Conservation (phyloP, 2,797 vertebrate genomes). For the Mycteria americana region DNA sequence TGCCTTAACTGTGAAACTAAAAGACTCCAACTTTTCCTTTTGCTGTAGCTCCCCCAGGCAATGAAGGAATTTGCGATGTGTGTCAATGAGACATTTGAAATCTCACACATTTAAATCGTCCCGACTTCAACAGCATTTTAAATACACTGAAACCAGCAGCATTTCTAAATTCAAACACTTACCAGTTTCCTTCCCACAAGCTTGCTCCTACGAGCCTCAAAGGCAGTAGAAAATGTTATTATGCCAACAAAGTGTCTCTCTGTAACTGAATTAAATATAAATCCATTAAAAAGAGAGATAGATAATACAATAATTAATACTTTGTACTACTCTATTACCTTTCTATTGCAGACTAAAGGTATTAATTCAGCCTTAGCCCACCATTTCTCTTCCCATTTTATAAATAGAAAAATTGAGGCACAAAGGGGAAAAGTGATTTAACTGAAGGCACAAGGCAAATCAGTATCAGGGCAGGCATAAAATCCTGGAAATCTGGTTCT, state of each 20-base stretch:
- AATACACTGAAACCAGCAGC: conserved; percentile 61
- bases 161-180: conserved; percentile 71
- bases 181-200: conserved; percentile 56
- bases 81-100: conserved; percentile 75
- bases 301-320: conserved; percentile 60
- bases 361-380: conserved; percentile 30
- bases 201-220: conserved; percentile 59
- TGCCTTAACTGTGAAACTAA: conserved; percentile 61
- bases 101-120: conserved; percentile 72
- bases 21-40: conserved; percentile 65
- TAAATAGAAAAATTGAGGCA: conserved; percentile 17
- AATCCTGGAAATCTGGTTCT: neutral
- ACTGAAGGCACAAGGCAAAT: neutral
- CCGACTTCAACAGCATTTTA: conserved; percentile 72
- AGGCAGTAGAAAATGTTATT: conserved; percentile 55
- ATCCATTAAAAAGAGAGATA: conserved; percentile 29
- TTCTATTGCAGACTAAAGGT: conserved; percentile 23
- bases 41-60: conserved; percentile 68
- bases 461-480: neutral
- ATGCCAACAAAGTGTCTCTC: neutral
- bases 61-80: conserved; percentile 68
- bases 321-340: conserved; percentile 46
- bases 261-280: conserved; percentile 60
- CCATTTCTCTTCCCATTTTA: conserved; percentile 6
- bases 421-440: neutral